Conservation (phyloP, 2,888 invertebrate genomes). For the Mechanitis mazaeus region DNA sequence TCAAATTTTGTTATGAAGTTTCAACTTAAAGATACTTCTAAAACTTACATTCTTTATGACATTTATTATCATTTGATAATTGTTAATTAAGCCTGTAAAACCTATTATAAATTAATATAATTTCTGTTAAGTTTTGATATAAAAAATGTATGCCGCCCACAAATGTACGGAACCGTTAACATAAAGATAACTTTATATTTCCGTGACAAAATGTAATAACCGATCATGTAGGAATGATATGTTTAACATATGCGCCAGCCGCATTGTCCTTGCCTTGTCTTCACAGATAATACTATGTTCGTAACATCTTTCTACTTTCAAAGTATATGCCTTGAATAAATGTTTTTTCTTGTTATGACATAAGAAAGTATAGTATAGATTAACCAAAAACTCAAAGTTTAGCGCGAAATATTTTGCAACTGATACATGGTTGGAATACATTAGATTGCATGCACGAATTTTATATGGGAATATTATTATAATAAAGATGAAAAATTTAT, state of each 20-base stretch:
- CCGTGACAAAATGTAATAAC: conserved; percentile 27
- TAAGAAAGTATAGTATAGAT: not conserved
- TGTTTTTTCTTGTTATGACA: not conserved
- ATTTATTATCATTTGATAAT: not conserved
- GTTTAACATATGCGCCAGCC: conserved; percentile 17
- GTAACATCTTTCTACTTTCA: conserved; percentile 7
- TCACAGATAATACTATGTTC: not conserved
- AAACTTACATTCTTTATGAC: not conserved
- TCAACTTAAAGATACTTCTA: not conserved
- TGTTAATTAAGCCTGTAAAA: not conserved
- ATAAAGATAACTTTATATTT: conserved; percentile 8
- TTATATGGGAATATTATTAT: too few species aligned
- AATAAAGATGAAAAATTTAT: too few species aligned
- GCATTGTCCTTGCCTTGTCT: conserved; percentile 8
- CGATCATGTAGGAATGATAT: conserved; percentile 12
- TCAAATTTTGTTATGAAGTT: not conserved
- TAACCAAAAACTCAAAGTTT: not conserved
- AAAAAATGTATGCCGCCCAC: too few species aligned
- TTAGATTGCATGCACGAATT: too few species aligned
- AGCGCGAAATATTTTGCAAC: not conserved
- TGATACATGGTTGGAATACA: not conserved
- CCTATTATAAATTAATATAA: conserved; percentile 4
- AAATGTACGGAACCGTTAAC: conserved; percentile 18
- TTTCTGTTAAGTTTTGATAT: not conserved
- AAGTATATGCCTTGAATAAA: not conserved